phyloP scores from a whole-genome alignment of 2,113 vertebrate genomes.

The Paramisgurnus dabryanus region DNA sequence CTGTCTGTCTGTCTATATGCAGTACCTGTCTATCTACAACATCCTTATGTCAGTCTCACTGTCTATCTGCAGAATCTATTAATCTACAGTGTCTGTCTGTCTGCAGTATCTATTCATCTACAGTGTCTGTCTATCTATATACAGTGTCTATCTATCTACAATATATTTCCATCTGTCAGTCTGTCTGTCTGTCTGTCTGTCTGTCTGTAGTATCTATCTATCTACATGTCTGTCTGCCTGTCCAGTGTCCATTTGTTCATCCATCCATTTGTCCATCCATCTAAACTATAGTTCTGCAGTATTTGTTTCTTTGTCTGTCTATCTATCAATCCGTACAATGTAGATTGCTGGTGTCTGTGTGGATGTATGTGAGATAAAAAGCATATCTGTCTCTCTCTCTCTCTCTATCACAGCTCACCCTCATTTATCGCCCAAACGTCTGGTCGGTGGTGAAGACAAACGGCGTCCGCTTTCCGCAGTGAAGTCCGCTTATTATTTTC shows the following conservation, averaged over 20 bases:
- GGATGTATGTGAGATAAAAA: conserved; percentile 55
- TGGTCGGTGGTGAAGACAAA: conserved; percentile 61
- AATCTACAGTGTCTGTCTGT: too few species aligned
- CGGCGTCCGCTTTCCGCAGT: conserved; percentile 44
- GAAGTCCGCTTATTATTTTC: conserved; percentile 68
- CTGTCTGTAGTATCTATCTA: not conserved
- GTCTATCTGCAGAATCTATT: too few species aligned
- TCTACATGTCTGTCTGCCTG: too few species aligned
- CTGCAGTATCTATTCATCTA: too few species aligned
- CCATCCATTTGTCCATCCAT: too few species aligned
- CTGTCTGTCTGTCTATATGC: too few species aligned
- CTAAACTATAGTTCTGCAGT: too few species aligned
- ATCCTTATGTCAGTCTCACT: too few species aligned
- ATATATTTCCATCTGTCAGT: not conserved
- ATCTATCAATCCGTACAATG: not conserved
- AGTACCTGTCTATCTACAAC: too few species aligned
- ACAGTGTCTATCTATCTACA: too few species aligned
- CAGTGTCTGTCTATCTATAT: not conserved
- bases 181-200: not conserved
- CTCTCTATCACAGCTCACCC: conserved; percentile 65
- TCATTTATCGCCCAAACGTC: conserved; percentile 52
- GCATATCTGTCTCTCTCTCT: conserved; percentile 61
- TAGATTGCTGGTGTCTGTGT: not conserved
- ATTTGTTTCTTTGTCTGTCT: too few species aligned
- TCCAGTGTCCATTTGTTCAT: too few species aligned